Evolutionary conservation across 1,140 invertebrate genomes (phyloP), one percentile per base, ranked within the genome.

Genomic region (Dryas iulia): DNA sequence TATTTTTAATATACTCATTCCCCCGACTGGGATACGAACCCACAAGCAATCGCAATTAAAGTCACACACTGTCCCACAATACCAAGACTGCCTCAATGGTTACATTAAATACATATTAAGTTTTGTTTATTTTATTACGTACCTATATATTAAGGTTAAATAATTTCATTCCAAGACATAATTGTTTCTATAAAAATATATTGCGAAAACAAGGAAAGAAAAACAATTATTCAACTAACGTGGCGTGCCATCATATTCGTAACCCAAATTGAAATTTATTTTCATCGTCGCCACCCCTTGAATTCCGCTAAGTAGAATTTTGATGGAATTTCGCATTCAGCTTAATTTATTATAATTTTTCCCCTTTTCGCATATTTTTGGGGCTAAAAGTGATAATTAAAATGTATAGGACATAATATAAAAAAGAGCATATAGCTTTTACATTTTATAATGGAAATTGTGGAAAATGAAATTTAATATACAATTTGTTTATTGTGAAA

Each of bases 251-350:
- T 75, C 56, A 53, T 70, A 76, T 81, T 73, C 80, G 75, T 77
- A 78, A 78, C 76, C 76, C 72, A 78, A 85, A 88, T 85, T 84
- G 79, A 81, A 87, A 83, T 84, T 84, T 82, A 88, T 86, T 83
- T 84, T 73, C 76, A 73, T 79, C 81, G 79, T 77, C 74, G 81
- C 66, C 77, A 78, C 73, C 81, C 76, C 78, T 84, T 87, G 83
- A 86, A 84, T 86, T 84, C 76, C 80, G 77, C 79, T 74, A 80
- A 84, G 80, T 81, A 83, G 80, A 82, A 82, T 85, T 84, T 69
- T 81, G 79, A 87, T 84, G 79, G 77, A 80, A 86, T 86, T 82
- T 79, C 74, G 67, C 72, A 72, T 81, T 81, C 72, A 76, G 78
- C 76, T 77, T 83, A 76, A 83, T 81, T 80, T 81, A 72, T 66